A percentile compares a stretch with the other conserved stretches of the same genome.
These are phyloP conservation scores for Tetraneura akinire DNA, from an alignment of 1,140 invertebrate genomes.

Conservation along the genomic window DNA sequence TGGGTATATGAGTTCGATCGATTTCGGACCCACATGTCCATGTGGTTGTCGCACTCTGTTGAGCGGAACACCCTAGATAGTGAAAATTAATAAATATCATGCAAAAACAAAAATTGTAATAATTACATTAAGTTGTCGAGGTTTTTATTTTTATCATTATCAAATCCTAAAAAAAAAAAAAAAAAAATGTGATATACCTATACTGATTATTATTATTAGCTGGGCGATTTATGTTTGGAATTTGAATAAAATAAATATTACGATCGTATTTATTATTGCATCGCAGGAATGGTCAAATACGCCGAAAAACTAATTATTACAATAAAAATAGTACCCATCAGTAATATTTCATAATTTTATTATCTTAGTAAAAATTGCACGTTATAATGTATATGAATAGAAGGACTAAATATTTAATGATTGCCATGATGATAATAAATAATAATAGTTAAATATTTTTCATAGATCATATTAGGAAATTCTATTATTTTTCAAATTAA, in stretches of 20 bases:
- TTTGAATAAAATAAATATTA: too few relatives aligned
- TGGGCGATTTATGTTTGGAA: too few relatives aligned
- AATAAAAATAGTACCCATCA: too few relatives aligned
- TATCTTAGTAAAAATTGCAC: too few relatives aligned
- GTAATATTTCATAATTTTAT: too few relatives aligned
- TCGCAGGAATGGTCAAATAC: too few relatives aligned
- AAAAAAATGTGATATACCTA: too few relatives aligned
- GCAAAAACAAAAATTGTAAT: not conserved
- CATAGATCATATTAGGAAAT: not conserved
- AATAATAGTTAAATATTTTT: not conserved
- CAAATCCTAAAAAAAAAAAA: too few relatives aligned
- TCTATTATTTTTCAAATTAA: not conserved
- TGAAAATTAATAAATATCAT: not conserved
- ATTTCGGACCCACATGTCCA: not conserved
- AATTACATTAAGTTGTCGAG: not conserved
- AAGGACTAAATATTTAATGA: not conserved
- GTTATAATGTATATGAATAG: not conserved
- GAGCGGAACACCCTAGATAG: constrained; percentile 37
- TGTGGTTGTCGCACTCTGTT: constrained; percentile 27
- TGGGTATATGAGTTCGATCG: not conserved
- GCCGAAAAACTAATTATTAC: too few relatives aligned
- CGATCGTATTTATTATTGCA: too few relatives aligned
- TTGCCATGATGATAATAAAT: not conserved
- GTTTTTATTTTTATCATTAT: constrained; percentile 8
- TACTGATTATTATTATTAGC: too few relatives aligned